Conservation (phyloP, 2,113 vertebrate genomes). For the Aegotheles bennettii region DNA sequence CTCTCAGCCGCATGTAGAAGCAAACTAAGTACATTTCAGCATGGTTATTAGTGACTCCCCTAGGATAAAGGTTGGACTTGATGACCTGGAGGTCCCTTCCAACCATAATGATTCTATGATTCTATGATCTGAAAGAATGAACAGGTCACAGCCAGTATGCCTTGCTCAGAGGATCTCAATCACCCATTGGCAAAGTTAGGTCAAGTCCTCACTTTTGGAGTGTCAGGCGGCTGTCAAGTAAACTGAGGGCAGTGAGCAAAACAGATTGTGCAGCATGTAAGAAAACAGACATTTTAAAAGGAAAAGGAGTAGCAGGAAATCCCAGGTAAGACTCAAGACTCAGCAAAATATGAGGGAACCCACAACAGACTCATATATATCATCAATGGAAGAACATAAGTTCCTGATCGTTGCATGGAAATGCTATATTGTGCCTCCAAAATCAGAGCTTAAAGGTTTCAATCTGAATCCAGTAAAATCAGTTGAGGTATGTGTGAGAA, state of each 20-base stretch:
- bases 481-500: not conserved
- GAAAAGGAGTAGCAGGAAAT: not conserved
- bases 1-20: not conserved
- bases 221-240: not conserved
- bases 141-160: not conserved
- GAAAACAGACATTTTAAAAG: not conserved
- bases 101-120: no score
- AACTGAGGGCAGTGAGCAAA: not conserved
- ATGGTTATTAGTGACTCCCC: not conserved
- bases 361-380: not conserved
- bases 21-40: not conserved
- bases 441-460: not conserved
- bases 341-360: not conserved
- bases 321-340: not conserved
- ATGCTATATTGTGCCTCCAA: not conserved
- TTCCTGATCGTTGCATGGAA: not conserved
- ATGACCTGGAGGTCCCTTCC: no score
- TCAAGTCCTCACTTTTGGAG: not conserved
- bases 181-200: not conserved
- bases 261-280: not conserved
- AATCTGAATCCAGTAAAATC: not conserved
- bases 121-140: not conserved
- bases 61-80: no score
- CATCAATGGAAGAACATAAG: not conserved
- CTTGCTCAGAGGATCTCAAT: not conserved